Conservation (phyloP, 2,888 invertebrate species). For the Bursaphelenchus okinawaensis region DNA sequence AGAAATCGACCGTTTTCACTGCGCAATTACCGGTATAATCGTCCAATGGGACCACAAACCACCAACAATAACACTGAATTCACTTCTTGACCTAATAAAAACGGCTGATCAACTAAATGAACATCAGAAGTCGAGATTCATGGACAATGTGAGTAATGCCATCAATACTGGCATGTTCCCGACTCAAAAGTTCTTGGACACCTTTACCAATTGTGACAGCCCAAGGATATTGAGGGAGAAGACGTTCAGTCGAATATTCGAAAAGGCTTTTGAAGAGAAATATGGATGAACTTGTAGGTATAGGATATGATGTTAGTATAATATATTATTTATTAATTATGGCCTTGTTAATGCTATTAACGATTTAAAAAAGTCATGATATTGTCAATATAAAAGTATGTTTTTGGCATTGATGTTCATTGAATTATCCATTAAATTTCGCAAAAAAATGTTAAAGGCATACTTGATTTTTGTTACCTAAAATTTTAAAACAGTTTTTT, state of each 20-base stretch:
- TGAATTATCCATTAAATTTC: no score
- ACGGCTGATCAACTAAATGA: slow-evolving; percentile 5
- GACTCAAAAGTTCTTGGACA: neutral
- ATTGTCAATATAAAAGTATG: no score
- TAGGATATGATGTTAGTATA: no score
- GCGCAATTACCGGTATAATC: neutral
- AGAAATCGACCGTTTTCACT: slow-evolving; percentile 6
- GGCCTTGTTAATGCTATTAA: no score
- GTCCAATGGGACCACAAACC: neutral
- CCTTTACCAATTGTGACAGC: neutral
- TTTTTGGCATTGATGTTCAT: no score
- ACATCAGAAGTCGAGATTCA: neutral
- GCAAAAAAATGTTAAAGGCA: no score
- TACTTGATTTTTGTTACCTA: no score
- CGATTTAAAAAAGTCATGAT: no score
- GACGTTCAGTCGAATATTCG: neutral
- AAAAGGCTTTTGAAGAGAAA: neutral
- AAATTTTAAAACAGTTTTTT: no score
- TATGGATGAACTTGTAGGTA: no score
- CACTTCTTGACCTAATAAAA: slow-evolving; percentile 1
- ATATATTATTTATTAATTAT: no score
- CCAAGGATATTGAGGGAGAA: neutral
- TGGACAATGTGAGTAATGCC: neutral
- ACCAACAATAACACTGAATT: neutral
- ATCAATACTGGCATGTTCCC: neutral